Conservation (phyloP, 2,797 vertebrate genomes). For the Bradypodion pumilum region DNA sequence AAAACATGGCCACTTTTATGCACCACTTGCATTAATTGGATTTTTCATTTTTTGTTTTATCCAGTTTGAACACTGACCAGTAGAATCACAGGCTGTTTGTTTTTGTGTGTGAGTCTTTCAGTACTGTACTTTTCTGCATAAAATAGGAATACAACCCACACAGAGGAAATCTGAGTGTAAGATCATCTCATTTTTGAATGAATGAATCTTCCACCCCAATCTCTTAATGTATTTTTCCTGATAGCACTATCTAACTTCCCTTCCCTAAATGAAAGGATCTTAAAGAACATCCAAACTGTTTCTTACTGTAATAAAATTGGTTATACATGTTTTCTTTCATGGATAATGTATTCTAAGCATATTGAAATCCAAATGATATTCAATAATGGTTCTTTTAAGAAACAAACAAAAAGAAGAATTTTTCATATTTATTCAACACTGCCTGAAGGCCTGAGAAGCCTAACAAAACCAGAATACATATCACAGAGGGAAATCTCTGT, state of each 20-base stretch:
- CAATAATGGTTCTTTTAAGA: constrained; percentile 24
- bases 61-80: not conserved
- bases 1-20: too few relatives aligned
- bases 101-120: not conserved
- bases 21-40: too few relatives aligned
- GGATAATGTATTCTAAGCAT: not conserved
- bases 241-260: not conserved
- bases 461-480: constrained; percentile 36
- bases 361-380: constrained; percentile 11
- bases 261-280: not conserved
- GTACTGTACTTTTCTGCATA: not conserved
- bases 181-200: not conserved
- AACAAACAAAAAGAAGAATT: rapidly evolving
- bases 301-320: not conserved
- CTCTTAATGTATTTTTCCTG: not conserved
- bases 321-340: not conserved
- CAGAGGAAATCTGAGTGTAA: not conserved
- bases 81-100: not conserved
- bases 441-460: constrained; percentile 21
- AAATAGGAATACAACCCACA: too few relatives aligned
- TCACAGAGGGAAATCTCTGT: constrained; percentile 24
- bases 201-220: not conserved
- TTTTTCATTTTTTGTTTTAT: not conserved
- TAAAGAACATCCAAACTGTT: not conserved
- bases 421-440: constrained; percentile 45